Evolutionary conservation across 2,888 invertebrate species (phyloP).

Genomic region (Trilocha varians): DNA sequence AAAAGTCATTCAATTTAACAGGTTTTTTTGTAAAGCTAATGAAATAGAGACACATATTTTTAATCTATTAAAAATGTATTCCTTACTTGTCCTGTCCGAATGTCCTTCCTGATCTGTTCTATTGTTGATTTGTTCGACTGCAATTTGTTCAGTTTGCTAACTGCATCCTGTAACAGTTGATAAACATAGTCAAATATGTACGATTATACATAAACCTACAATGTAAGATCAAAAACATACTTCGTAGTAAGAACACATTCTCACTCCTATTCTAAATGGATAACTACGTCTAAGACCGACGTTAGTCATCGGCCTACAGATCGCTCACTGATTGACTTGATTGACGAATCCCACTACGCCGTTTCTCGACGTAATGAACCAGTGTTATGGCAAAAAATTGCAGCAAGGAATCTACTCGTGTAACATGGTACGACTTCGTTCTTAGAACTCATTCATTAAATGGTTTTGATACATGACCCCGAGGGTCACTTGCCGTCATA

Average conservation of each 20-base stretch:
- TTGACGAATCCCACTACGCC: not conserved
- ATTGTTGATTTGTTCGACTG: conserved; percentile 81
- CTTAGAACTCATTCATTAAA: conserved; percentile 30
- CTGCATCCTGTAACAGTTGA: conserved; percentile 74
- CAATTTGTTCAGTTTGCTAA: conserved; percentile 77
- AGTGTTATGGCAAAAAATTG: conserved; percentile 21
- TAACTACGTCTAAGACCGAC: conserved; percentile 31
- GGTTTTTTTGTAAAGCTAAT: too few species aligned
- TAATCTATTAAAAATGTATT: too few species aligned
- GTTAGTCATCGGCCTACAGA: conserved; percentile 37
- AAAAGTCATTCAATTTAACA: too few species aligned
- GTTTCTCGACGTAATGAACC: conserved; percentile 19
- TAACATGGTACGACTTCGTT: conserved; percentile 16
- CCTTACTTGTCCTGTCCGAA: conserved; percentile 50
- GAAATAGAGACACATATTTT: too few species aligned
- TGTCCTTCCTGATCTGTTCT: conserved; percentile 55
- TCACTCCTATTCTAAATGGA: conserved; percentile 31
- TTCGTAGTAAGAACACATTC: conserved; percentile 57
- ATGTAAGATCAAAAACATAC: conserved; percentile 23
- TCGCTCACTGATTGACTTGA: conserved; percentile 7
- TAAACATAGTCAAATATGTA: too few species aligned
- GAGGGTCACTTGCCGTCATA: conserved; percentile 26
- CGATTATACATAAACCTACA: too few species aligned
- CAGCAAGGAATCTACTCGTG: conserved; percentile 15
- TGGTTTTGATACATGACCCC: conserved; percentile 50